These are phyloP conservation scores for Clistopyga incitator DNA, from an alignment of 2,888 invertebrate genomes.

Conservation along the genomic window DNA sequence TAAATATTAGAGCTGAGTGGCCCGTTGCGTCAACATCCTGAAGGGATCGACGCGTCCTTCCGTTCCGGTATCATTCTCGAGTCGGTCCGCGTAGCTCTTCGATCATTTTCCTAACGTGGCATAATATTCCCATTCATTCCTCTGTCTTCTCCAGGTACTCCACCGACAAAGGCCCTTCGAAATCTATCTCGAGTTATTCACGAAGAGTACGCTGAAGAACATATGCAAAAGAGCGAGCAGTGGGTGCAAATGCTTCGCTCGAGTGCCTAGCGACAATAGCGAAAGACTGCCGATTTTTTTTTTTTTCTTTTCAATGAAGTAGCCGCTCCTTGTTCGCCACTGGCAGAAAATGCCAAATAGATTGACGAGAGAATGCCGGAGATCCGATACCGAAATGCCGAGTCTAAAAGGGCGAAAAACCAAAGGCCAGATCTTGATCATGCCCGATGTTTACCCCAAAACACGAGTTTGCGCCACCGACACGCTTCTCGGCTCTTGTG, in stretches of 20 bases:
- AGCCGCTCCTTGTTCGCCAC: constrained; percentile 2
- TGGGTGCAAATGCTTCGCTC: constrained; percentile 58
- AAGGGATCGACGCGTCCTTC: constrained; percentile 72
- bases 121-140: constrained; percentile 30
- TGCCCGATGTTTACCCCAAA: constrained; percentile 53
- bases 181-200: constrained; percentile 34
- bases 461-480: constrained; percentile 54
- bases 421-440: constrained; percentile 40
- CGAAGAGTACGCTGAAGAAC: constrained; percentile 47
- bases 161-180: constrained; percentile 51
- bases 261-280: constrained; percentile 64
- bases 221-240: constrained; percentile 57
- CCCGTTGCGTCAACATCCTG: constrained; percentile 75
- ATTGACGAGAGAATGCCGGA: constrained; percentile 8
- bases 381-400: constrained; percentile 5
- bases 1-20: constrained; percentile 78
- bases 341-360: constrained; percentile 43
- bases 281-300: constrained; percentile 25
- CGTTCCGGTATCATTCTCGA: constrained; percentile 66
- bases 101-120: constrained; percentile 52
- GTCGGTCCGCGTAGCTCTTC: constrained; percentile 16
- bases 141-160: constrained; percentile 23
- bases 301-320: constrained; percentile 20
- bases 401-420: not conserved
- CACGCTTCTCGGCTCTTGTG: constrained; percentile 21